A percentile compares a stretch with the other conserved stretches of the same genome.
Evolutionary conservation across 2,888 invertebrate species (phyloP).

Genomic region (Tubulanus polymorphus): DNA sequence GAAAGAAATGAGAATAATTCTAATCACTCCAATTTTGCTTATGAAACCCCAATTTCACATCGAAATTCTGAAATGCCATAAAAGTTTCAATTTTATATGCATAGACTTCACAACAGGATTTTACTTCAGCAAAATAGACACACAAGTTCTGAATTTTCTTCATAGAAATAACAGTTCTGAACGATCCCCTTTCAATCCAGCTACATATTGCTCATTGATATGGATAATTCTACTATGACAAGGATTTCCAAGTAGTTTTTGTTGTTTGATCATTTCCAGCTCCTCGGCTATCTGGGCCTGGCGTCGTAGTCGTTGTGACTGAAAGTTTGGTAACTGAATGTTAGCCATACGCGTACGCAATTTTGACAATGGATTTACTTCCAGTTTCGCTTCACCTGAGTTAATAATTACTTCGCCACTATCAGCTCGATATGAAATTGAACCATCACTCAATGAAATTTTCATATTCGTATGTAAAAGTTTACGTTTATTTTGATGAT

Average conservation of each 20-base stretch:
- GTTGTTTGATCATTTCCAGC: neutral
- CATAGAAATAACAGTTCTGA: no score
- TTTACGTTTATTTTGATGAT: no score
- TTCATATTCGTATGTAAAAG: constrained; percentile 31
- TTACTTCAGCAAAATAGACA: no score
- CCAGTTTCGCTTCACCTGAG: neutral
- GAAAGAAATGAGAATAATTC: no score
- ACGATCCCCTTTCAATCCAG: no score
- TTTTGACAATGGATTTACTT: neutral
- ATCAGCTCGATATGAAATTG: constrained; percentile 11
- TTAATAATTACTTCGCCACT: neutral
- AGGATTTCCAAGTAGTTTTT: neutral
- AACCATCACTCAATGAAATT: constrained; percentile 35
- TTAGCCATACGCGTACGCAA: neutral
- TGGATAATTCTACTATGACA: neutral
- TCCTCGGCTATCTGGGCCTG: neutral
- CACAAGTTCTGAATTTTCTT: no score
- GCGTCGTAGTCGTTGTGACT: neutral
- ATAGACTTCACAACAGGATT: no score
- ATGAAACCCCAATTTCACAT: no score
- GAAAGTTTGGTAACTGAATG: neutral
- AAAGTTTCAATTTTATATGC: no score
- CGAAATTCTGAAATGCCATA: no score
- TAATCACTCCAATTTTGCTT: no score
- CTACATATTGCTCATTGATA: neutral